Conservation (phyloP, 2,113 vertebrate genomes). For the Melanotaenia duboulayi region DNA sequence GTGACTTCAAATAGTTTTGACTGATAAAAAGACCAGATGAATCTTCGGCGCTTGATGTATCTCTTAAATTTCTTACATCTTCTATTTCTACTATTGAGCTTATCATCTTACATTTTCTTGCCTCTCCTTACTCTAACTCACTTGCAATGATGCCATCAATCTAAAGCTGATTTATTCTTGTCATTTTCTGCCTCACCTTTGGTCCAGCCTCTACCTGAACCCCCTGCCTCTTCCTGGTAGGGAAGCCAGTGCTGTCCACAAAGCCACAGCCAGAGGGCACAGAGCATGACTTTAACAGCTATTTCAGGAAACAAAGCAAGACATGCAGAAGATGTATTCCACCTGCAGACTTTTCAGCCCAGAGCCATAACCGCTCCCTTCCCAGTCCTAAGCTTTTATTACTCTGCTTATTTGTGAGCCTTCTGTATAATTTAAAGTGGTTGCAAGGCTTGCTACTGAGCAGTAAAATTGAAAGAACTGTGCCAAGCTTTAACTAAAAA, state of each 20-base stretch:
- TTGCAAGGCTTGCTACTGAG: not conserved
- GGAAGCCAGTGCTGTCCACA: slow-evolving; percentile 16
- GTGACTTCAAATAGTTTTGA: not conserved
- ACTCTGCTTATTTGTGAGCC: slow-evolving; percentile 8
- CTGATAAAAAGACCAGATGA: not conserved
- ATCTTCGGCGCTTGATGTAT: not conserved
- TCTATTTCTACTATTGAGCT: slow-evolving; percentile 3
- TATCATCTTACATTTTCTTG: slow-evolving; percentile 23
- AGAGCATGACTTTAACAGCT: slow-evolving; percentile 9
- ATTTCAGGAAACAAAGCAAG: slow-evolving; percentile 38
- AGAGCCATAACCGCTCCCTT: slow-evolving; percentile 9
- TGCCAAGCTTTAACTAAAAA: not conserved
- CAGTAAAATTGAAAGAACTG: not conserved
- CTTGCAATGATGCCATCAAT: slow-evolving; percentile 36
- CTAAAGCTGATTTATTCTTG: slow-evolving; percentile 26
- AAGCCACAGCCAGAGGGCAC: slow-evolving; percentile 38
- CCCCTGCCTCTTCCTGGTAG: not conserved
- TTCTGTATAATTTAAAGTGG: not conserved
- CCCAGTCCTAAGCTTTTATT: not conserved
- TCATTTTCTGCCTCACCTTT: slow-evolving; percentile 54
- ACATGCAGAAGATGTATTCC: slow-evolving; percentile 18
- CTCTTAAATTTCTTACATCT: slow-evolving; percentile 2
- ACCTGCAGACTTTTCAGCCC: slow-evolving; percentile 16
- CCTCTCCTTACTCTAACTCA: slow-evolving; percentile 31
- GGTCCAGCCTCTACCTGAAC: not conserved